Base-by-base conservation (phyloP, 2,797 vertebrate genomes). In the Enteromius argenteus region DNA sequence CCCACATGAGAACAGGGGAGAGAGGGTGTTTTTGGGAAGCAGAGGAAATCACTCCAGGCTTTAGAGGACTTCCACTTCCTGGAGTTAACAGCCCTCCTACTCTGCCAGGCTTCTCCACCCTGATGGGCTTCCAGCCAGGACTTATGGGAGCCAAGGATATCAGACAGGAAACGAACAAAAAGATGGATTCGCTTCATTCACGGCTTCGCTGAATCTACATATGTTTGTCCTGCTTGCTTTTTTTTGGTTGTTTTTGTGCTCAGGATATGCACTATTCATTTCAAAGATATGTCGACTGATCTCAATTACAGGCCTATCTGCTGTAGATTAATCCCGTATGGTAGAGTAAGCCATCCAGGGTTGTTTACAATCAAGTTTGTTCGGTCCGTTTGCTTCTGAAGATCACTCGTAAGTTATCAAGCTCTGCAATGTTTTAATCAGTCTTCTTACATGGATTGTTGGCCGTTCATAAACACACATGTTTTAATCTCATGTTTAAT, bases 41-140 rank as follows among this genome's bases (percentile, higher is more conserved):
- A 73, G 81, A 93, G 92, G 92, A 97, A 97, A 96, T 95, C 94
- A 96, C 96, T 97, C 93, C 76, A 84, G 78, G 93, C 93, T 95
- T 95, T 95, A 94, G 96, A 96, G 94, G 95, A 94, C 94, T 95
- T 96, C 94, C 94, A 95, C 96, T 97, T 97, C 96, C 96, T 91
- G 94, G 94, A 91, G 92, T 94, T 96, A 95, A 94, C 93, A 92
- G 56, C 83, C 79, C 49, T 79, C 71, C 75, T 74, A 72, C 81
- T 81, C 86, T 60, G 37, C 71, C 88, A 80, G 8, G 89, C 89
- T 90, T 87, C 90, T 88, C 89, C 90, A 87, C 90, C 91, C 89
- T 88, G 90, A 94, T 93, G 90, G 86, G 92, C 91, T 81, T 83
- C 84, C 83, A 87, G 92, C 92, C 91, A 93, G 89, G 84, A 91